phyloP scores from a whole-genome alignment of 2,113 vertebrate genomes.

The Nannobrachium achirus region DNA sequence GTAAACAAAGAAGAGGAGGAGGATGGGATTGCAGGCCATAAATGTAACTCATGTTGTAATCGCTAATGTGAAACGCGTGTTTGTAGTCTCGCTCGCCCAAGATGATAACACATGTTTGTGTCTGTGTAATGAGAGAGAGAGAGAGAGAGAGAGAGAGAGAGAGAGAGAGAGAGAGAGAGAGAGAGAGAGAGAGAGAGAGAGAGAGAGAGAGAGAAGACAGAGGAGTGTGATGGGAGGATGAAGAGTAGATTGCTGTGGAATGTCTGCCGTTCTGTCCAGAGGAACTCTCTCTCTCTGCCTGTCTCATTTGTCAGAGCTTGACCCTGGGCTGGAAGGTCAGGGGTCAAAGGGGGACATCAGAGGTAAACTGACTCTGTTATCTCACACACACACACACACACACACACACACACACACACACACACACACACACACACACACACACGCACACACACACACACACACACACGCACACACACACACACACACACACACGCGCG shows the following conservation, averaged over 20 bases:
- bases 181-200: conserved; percentile 1
- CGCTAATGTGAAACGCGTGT: conserved; percentile 47
- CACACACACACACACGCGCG: conserved; percentile 25
- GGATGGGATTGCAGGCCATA: conserved; percentile 32
- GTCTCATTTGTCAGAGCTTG: conserved; percentile 77
- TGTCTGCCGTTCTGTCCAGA: conserved; percentile 69
- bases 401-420: conserved; percentile 57
- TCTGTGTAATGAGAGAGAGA: conserved; percentile 45
- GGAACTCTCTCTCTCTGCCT: conserved; percentile 55
- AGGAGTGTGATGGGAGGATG: conserved; percentile 16
- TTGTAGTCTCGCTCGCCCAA: conserved; percentile 35
- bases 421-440: conserved; percentile 31
- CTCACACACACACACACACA: conserved; percentile 24
- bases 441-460: conserved; percentile 54
- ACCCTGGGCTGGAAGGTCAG: conserved; percentile 57
- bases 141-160: conserved; percentile 36
- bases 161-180: conserved; percentile 55
- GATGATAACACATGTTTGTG: conserved; percentile 49
- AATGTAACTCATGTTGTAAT: conserved; percentile 48
- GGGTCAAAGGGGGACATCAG: conserved; percentile 68
- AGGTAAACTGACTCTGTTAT: conserved; percentile 57
- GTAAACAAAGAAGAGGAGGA: conserved; percentile 42
- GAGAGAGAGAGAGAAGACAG: too few relatives aligned
- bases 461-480: conserved; percentile 47
- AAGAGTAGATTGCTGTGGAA: conserved; percentile 74